Evolutionary conservation across 2,888 invertebrate genomes (phyloP), one percentile per base, ranked within the genome.

Genomic region (Sinotaia quadrata): DNA sequence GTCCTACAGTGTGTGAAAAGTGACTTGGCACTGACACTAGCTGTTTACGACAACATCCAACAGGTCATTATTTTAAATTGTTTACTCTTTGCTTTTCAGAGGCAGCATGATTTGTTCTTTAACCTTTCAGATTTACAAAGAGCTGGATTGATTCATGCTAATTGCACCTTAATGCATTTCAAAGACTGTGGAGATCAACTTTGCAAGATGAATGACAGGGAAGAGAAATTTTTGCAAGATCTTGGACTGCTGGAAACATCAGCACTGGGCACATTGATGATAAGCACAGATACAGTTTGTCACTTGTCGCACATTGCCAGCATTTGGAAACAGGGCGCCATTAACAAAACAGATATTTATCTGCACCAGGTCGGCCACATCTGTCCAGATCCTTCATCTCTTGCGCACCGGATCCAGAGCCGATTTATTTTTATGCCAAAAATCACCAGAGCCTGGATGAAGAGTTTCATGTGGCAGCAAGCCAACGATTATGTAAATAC

Each of bases 311-410:
- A n/a, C n/a, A n/a, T n/a, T n/a, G n/a, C n/a, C n/a, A n/a, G n/a
- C n/a, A n/a, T n/a, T n/a, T n/a, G n/a, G n/a, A 8, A 4, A 21
- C 18, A 47, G 44, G 60, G 59, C n/a, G 15, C 10, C 31, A n/a
- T n/a, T n/a, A n/a, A 1, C 31, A n/a, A 29, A 8, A 7, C 5
- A 4, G 7, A 5, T 10, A 8, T 59, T 1, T 27, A 60, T 33
- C 47, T 60, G 60, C 60, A 60, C 21, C 21, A 31, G 33, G 27
- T 60, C 0, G 60, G 60, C 7, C 60, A 60, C 60, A 60, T 60
- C 60, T 60, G 60, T 18, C 60, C 47, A 2, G 29, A 44, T 8
- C 18, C 60, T 24, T 2, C 10, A 10, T 47, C 60, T 15, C 2
- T 31, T 2, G n/a, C 37, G 31, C 47, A 60, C 60, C 18, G 47